These are phyloP conservation scores for Hippolais icterina DNA, from an alignment of 2,113 vertebrate species.

Conservation along the genomic window DNA sequence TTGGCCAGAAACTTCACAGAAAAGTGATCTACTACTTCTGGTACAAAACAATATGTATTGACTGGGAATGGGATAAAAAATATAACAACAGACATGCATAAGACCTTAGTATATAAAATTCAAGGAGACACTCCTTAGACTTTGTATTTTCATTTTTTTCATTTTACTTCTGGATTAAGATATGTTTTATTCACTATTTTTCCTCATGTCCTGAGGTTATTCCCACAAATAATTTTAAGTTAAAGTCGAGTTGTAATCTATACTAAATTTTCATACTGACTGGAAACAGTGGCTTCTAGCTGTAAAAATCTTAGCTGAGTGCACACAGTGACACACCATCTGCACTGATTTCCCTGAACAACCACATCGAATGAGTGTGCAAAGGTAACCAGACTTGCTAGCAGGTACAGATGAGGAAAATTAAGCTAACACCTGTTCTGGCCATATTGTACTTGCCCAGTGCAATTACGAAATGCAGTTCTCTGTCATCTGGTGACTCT, in stretches of 20 bases:
- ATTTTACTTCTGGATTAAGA: background rate
- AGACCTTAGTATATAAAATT: background rate
- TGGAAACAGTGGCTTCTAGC: background rate
- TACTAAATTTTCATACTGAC: background rate
- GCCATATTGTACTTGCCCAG: background rate
- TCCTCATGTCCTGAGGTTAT: background rate
- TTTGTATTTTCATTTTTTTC: background rate
- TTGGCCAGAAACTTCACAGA: background rate
- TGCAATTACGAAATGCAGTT: background rate
- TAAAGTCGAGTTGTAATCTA: background rate
- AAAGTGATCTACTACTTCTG: background rate
- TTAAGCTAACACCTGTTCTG: slow-evolving; percentile 37
- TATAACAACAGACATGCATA: fast-evolving
- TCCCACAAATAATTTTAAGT: background rate
- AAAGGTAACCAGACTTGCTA: slow-evolving; percentile 25
- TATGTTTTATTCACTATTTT: background rate
- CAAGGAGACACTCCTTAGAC: background rate
- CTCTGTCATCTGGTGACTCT: background rate
- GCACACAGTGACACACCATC: background rate
- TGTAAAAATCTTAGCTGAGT: background rate
- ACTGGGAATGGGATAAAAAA: background rate
- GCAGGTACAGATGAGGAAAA: slow-evolving; percentile 20
- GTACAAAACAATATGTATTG: background rate
- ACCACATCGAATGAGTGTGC: background rate
- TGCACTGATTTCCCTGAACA: slow-evolving; percentile 2